These are phyloP conservation scores for Darevskia mixta DNA, from an alignment of 2,797 vertebrate genomes.

Conservation along the genomic window DNA sequence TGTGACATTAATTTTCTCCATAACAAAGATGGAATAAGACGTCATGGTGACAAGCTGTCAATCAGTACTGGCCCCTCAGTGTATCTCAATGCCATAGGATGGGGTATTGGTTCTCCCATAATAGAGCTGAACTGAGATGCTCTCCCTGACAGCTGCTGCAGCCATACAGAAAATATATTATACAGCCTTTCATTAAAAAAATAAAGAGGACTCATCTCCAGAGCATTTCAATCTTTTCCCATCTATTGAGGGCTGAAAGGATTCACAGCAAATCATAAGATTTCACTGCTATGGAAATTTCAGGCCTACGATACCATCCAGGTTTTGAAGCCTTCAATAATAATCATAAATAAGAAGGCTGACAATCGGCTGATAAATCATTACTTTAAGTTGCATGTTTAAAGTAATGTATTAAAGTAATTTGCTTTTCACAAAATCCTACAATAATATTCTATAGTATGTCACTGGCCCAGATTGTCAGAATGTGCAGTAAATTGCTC, in stretches of 20 bases:
- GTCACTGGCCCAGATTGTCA: constrained; percentile 82
- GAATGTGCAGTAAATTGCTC: constrained; percentile 81
- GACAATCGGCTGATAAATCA: constrained; percentile 84
- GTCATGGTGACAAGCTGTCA: constrained; percentile 98
- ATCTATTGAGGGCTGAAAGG: constrained; percentile 87
- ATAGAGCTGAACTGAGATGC: constrained; percentile 87
- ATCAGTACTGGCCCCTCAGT: constrained; percentile 88
- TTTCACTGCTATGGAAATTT: constrained; percentile 86
- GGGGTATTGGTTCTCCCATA: constrained; percentile 86
- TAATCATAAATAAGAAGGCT: constrained; percentile 88
- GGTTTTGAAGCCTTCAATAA: constrained; percentile 79
- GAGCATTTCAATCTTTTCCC: constrained; percentile 89
- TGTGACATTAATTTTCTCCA: constrained; percentile 92
- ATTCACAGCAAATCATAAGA: constrained; percentile 83
- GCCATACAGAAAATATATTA: constrained; percentile 90
- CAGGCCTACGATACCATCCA: constrained; percentile 77
- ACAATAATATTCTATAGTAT: constrained; percentile 79
- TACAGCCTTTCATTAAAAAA: constrained; percentile 94
- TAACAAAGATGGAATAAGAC: constrained; percentile 98
- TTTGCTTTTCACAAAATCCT: constrained; percentile 72
- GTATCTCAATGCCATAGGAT: constrained; percentile 83
- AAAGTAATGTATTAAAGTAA: constrained; percentile 77
- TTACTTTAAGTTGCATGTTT: constrained; percentile 77
- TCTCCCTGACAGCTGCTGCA: constrained; percentile 85
- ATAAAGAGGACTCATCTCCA: constrained; percentile 91